phyloP scores from a whole-genome alignment of 2,797 vertebrate genomes.

The Coluber constrictor region DNA sequence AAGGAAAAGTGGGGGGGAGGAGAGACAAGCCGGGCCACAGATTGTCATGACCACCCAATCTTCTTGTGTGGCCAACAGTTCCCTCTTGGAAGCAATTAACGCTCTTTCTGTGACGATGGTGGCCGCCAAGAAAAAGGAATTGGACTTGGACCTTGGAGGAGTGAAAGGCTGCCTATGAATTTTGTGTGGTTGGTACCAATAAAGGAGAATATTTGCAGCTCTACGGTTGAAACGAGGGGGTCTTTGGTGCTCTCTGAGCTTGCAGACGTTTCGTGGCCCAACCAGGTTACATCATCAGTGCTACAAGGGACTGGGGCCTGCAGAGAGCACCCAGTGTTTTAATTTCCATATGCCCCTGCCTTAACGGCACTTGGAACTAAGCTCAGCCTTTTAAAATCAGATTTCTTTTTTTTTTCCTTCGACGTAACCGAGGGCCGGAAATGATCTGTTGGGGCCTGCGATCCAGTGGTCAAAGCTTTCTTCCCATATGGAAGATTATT shows the following conservation, averaged over 20 bases:
- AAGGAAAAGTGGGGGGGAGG: constrained; percentile 9
- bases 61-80: constrained; percentile 23
- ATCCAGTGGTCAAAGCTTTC: too few species aligned
- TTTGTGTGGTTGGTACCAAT: not conserved
- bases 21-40: constrained; percentile 13
- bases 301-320: not conserved
- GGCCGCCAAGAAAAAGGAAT: constrained; percentile 45
- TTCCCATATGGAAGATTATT: too few species aligned
- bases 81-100: constrained; percentile 13
- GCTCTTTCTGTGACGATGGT: not conserved
- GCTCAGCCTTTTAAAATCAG: too few species aligned
- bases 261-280: not conserved
- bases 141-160: constrained; percentile 57
- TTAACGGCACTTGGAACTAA: too few species aligned
- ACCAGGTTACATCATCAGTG: not conserved
- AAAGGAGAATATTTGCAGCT: not conserved
- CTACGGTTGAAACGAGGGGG: not conserved
- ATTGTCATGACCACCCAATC: not conserved
- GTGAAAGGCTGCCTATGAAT: not conserved
- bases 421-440: too few species aligned
- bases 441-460: too few species aligned
- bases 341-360: too few species aligned
- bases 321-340: too few species aligned
- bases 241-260: not conserved
- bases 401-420: too few species aligned